These are phyloP conservation scores for Lutjanus argentimaculatus DNA, from an alignment of 2,797 vertebrate genomes.

Conservation along the genomic window DNA sequence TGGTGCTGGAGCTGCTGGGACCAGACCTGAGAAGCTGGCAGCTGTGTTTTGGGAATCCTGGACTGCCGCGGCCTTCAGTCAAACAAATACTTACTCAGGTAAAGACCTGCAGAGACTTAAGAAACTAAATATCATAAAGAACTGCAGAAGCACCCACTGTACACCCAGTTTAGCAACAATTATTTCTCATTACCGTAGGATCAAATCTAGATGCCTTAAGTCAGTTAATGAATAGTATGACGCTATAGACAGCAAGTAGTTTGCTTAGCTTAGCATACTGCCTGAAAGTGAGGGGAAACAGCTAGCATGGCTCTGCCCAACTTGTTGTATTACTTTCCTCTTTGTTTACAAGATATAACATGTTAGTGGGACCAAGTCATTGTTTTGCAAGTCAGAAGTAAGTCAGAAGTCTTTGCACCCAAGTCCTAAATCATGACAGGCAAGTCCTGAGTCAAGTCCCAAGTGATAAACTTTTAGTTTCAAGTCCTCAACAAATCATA, in stretches of 20 bases:
- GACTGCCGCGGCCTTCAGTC: slow-evolving; percentile 84
- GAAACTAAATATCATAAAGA: neutral
- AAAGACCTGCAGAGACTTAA: slow-evolving; percentile 3
- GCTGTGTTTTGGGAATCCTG: slow-evolving; percentile 81
- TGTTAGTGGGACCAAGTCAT: neutral
- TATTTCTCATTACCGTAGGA: neutral
- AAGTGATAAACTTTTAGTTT: too few relatives aligned
- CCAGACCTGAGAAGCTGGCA: slow-evolving; percentile 88
- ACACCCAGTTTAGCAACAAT: neutral
- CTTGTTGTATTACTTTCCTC: neutral
- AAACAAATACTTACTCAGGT: slow-evolving; percentile 90
- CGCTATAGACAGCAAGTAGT: neutral
- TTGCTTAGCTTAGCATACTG: neutral
- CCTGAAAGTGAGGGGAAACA: neutral
- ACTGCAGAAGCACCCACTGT: neutral
- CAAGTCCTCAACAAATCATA: too few relatives aligned
- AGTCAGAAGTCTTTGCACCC: too few relatives aligned
- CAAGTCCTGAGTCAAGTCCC: too few relatives aligned
- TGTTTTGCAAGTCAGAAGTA: too few relatives aligned
- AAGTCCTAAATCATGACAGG: too few relatives aligned
- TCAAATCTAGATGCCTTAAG: neutral
- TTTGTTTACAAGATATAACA: too few relatives aligned
- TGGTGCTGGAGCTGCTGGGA: slow-evolving; percentile 91
- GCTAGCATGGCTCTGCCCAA: neutral
- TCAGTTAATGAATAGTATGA: neutral